phyloP scores from a whole-genome alignment of 64 coral and sea anemone species.

The Montipora foliosa region DNA sequence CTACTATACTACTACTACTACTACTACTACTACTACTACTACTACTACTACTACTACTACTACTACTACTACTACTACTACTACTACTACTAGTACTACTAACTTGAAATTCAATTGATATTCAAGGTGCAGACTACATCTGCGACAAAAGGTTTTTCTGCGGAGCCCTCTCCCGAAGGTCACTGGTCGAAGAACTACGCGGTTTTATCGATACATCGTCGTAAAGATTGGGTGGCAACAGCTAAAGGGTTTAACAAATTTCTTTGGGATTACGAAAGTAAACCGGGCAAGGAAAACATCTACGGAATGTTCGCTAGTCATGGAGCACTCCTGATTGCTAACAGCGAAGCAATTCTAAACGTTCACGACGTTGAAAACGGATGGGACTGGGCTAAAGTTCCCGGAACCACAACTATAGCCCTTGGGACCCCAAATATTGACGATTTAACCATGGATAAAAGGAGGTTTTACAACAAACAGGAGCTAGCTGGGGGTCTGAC shows the following conservation, averaged over 20 bases:
- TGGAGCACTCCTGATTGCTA: conserved; percentile 71
- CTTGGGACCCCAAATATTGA: not conserved
- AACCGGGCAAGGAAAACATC: conserved; percentile 22
- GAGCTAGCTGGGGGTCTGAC: conserved; percentile 56
- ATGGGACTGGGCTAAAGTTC: conserved; percentile 79
- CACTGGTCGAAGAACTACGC: conserved; percentile 67
- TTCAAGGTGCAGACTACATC: not conserved
- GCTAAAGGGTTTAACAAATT: conserved; percentile 72
- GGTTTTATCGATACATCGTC: conserved; percentile 56
- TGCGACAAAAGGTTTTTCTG: not conserved
- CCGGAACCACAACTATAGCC: conserved; percentile 62
- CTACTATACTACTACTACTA: too few relatives aligned
- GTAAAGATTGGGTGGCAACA: not conserved
- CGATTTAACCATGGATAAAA: not conserved
- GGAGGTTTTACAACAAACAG: not conserved
- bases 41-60: too few relatives aligned
- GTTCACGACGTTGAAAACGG: conserved; percentile 63
- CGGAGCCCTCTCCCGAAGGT: conserved; percentile 29
- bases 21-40: too few relatives aligned
- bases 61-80: too few relatives aligned
- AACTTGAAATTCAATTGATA: too few relatives aligned
- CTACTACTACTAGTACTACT: too few relatives aligned
- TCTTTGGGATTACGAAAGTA: conserved; percentile 65
- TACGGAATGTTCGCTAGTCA: conserved; percentile 67
- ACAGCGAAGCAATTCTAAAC: conserved; percentile 55